These are phyloP conservation scores for Hylomyscus alleni DNA, from an alignment of 2,797 vertebrate genomes.

Conservation along the genomic window DNA sequence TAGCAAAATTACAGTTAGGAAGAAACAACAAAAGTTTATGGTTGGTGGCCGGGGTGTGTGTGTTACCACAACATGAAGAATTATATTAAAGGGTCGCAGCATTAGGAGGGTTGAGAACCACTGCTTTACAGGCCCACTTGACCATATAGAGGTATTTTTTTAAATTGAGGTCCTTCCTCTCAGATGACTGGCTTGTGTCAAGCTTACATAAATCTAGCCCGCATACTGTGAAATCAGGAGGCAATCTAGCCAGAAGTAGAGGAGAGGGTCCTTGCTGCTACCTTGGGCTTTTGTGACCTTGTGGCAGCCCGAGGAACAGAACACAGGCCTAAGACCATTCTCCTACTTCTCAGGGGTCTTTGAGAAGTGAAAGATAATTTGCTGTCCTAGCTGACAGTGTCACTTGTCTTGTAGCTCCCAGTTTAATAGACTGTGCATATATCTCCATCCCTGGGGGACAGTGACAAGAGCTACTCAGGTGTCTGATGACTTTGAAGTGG, in stretches of 20 bases:
- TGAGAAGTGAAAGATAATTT: background rate
- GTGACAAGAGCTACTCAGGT: background rate
- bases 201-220: background rate
- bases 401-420: background rate
- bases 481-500: background rate
- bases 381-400: background rate
- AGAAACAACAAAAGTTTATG: background rate
- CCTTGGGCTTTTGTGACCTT: background rate
- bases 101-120: background rate
- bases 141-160: background rate
- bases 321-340: background rate
- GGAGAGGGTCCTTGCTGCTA: background rate
- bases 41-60: background rate
- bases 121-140: too few species aligned
- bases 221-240: too few species aligned
- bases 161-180: background rate
- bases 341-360: background rate
- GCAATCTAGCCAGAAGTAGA: background rate
- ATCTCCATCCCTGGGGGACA: background rate
- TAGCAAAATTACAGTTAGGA: background rate
- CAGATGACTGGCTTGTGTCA: background rate
- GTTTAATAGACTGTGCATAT: background rate
- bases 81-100: background rate
- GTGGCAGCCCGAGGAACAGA: background rate
- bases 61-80: background rate